A percentile compares a stretch with the other conserved stretches of the same genome.
Evolutionary conservation across 2,113 vertebrate species (phyloP).

Genomic region (Psilopsiagon aurifrons): DNA sequence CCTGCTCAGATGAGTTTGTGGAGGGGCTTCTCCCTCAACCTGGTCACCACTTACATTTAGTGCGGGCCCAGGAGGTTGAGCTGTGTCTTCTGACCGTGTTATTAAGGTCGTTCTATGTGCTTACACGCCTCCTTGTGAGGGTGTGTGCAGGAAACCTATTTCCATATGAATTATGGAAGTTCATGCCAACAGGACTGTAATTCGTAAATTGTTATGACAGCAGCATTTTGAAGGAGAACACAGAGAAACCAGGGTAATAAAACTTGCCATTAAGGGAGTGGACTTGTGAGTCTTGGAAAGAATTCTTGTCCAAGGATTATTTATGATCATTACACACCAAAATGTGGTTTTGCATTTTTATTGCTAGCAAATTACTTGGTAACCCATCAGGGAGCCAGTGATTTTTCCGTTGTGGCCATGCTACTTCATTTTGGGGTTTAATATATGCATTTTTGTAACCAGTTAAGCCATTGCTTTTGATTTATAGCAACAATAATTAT

Average conservation of each 20-base stretch:
- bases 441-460: not conserved
- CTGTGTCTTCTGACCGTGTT: not conserved
- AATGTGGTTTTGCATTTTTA: slow-evolving; percentile 65
- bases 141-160: not conserved
- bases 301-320: slow-evolving; percentile 54
- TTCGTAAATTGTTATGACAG: slow-evolving; percentile 15
- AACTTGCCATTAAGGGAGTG: slow-evolving; percentile 17
- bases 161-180: not conserved
- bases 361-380: slow-evolving; percentile 61
- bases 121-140: not conserved
- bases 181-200: not conserved
- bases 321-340: slow-evolving; percentile 48
- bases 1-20: not conserved
- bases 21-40: accelerated
- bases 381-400: slow-evolving; percentile 42
- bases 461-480: slow-evolving; percentile 15
- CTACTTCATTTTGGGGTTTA: not conserved
- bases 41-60: not conserved
- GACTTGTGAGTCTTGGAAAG: slow-evolving; percentile 27
- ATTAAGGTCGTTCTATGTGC: not conserved
- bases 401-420: slow-evolving; percentile 3
- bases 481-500: slow-evolving; percentile 13
- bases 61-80: not conserved
- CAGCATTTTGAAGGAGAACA: slow-evolving; percentile 16
- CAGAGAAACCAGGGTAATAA: slow-evolving; percentile 36